Percentiles rank a stretch among this genome's conserved stretches.
These are phyloP conservation scores for Fistularia tabacaria DNA, from an alignment of 2,797 vertebrate species.

Conservation along the genomic window DNA sequence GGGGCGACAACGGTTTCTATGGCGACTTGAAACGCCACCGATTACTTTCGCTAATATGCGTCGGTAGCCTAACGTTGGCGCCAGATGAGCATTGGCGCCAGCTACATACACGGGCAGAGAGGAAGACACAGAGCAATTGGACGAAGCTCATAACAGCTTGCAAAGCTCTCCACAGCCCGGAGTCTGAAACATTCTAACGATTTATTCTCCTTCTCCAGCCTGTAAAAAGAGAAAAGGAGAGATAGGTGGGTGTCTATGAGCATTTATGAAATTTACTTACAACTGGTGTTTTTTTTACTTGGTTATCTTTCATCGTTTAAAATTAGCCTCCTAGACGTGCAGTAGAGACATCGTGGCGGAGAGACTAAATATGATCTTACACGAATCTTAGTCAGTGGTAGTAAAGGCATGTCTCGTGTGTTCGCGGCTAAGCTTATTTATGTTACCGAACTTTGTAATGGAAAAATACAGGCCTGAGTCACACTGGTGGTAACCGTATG, in stretches of 20 bases:
- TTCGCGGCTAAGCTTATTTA: neutral
- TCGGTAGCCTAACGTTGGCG: conserved; percentile 74
- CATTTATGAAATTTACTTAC: conserved; percentile 16
- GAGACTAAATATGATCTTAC: neutral
- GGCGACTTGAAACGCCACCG: conserved; percentile 21
- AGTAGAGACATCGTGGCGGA: too few species aligned
- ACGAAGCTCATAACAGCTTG: conserved; percentile 51
- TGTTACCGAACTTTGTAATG: conserved; percentile 44
- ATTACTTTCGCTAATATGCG: conserved; percentile 62
- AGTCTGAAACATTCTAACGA: conserved; percentile 33
- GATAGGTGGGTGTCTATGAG: conserved; percentile 55
- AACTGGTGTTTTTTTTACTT: conserved; percentile 8
- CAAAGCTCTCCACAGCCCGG: conserved; percentile 30
- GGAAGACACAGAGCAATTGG: conserved; percentile 43
- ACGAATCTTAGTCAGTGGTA: neutral
- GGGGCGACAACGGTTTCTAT: conserved; percentile 40
- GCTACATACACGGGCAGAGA: conserved; percentile 57
- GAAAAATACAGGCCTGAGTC: conserved; percentile 60
- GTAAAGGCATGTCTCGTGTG: conserved; percentile 5
- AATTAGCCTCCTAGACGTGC: too few species aligned
- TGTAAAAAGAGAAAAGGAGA: conserved; percentile 32
- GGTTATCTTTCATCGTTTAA: conserved; percentile 18
- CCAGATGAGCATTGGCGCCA: conserved; percentile 80
- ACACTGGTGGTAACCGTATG: conserved; percentile 21
- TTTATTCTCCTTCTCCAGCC: conserved; percentile 13